Evolutionary conservation across 2,113 vertebrate species (phyloP).

Genomic region (Dendrocopos noguchii): DNA sequence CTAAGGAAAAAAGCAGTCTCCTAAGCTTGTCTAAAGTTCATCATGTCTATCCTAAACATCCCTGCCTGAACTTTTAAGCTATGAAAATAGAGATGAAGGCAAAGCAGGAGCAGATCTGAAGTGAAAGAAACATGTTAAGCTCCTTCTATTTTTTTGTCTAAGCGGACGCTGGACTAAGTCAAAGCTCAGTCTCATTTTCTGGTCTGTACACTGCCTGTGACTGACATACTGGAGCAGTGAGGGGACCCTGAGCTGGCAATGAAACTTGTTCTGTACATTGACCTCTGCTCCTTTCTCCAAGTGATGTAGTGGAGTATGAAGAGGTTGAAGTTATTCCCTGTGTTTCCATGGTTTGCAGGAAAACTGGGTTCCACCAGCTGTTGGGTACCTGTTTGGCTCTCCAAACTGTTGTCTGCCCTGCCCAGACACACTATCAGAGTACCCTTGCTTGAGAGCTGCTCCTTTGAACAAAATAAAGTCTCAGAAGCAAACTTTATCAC

Average conservation of each 20-base stretch:
- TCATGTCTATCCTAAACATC: neutral
- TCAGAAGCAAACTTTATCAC: neutral
- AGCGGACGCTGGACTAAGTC: neutral
- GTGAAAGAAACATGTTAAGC: neutral
- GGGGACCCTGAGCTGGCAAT: neutral
- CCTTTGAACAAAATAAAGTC: neutral
- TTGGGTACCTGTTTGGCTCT: neutral
- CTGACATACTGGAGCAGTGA: neutral
- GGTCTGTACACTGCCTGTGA: neutral
- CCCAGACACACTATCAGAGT: fast-evolving
- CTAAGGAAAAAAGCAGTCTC: neutral
- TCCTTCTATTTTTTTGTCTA: neutral
- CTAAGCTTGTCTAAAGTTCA: neutral
- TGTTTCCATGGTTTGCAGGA: neutral
- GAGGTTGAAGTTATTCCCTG: neutral
- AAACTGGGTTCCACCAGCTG: neutral
- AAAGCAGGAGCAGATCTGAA: neutral
- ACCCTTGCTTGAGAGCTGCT: fast-evolving
- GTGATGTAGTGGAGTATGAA: neutral
- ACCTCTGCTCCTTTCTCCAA: neutral
- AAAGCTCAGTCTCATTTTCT: neutral
- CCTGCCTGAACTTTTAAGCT: neutral
- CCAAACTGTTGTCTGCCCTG: neutral
- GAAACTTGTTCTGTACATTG: neutral
- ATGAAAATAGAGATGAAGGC: neutral